These are phyloP conservation scores for Acromyrmex echinatior DNA, from an alignment of 1,140 invertebrate species.

Conservation along the genomic window DNA sequence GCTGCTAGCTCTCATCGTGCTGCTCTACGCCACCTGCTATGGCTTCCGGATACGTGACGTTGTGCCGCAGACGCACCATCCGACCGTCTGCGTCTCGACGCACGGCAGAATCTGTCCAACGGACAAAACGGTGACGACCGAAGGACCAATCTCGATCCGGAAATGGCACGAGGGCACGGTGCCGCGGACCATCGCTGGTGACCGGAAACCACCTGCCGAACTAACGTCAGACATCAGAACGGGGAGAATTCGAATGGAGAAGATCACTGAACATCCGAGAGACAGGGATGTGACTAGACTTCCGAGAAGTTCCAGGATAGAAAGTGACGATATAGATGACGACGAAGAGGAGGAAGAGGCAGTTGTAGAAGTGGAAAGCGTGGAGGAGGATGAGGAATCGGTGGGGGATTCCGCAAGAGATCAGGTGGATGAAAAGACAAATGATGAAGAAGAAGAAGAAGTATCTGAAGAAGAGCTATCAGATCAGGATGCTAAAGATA, in stretches of 20 bases:
- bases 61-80: constrained; percentile 60
- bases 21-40: constrained; percentile 79
- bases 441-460: constrained; percentile 36
- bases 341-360: constrained; percentile 50
- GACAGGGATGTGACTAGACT: background rate
- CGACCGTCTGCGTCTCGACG: constrained; percentile 65
- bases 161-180: constrained; percentile 74
- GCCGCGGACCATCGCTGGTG: constrained; percentile 64
- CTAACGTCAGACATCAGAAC: constrained; percentile 30
- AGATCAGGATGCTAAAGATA: constrained; percentile 51
- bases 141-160: constrained; percentile 43
- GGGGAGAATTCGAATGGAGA: background rate
- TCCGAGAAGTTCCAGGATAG: background rate
- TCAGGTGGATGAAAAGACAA: constrained; percentile 23
- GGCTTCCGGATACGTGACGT: constrained; percentile 82
- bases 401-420: constrained; percentile 18
- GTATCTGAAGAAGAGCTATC: background rate
- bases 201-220: constrained; percentile 79
- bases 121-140: constrained; percentile 58
- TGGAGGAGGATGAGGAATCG: constrained; percentile 42
- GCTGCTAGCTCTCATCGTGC: constrained; percentile 73
- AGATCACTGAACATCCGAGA: background rate
- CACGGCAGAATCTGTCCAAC: constrained; percentile 74
- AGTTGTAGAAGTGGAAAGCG: constrained; percentile 38
- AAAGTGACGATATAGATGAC: constrained; percentile 35